A percentile compares a stretch with the other conserved stretches of the same genome.
Conservation (phyloP, 2,888 invertebrate species). For the Timandra comae region DNA sequence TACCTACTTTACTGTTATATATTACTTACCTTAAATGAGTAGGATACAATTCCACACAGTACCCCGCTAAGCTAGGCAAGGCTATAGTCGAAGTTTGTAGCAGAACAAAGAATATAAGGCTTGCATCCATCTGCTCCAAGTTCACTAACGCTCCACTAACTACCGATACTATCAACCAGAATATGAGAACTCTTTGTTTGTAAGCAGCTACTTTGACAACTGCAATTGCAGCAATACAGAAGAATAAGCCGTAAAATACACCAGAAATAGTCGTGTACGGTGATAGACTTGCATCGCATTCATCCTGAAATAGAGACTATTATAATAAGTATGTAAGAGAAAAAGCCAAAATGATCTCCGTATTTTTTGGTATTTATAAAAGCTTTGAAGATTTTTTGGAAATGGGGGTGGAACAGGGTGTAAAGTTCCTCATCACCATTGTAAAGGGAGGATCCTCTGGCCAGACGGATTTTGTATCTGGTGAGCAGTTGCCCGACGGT, state of each 20-base stretch:
- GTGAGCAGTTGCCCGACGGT: no score
- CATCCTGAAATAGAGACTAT: slow-evolving; percentile 26
- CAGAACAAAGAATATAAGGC: slow-evolving; percentile 39
- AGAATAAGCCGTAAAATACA: slow-evolving; percentile 75
- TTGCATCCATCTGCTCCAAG: slow-evolving; percentile 34
- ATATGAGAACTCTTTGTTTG: slow-evolving; percentile 66
- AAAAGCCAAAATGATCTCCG: no score
- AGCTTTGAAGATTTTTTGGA: no score
- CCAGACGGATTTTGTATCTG: no score
- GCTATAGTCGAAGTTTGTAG: slow-evolving; percentile 38
- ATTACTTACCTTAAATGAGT: slow-evolving; percentile 40
- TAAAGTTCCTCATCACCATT: no score
- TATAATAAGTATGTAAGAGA: no score
- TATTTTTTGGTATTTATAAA: no score
- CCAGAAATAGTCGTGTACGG: slow-evolving; percentile 76
- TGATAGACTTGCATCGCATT: slow-evolving; percentile 68
- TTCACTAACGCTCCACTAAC: slow-evolving; percentile 72
- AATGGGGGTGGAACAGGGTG: no score
- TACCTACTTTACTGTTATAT: no score
- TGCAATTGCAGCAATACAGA: slow-evolving; percentile 69
- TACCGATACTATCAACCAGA: slow-evolving; percentile 59
- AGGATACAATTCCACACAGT: slow-evolving; percentile 50
- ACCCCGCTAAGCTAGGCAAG: slow-evolving; percentile 37
- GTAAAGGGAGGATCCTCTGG: no score
- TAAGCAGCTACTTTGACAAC: slow-evolving; percentile 53